Base-by-base conservation (phyloP, 2,113 vertebrate genomes). In the Callocephalon fimbriatum region DNA sequence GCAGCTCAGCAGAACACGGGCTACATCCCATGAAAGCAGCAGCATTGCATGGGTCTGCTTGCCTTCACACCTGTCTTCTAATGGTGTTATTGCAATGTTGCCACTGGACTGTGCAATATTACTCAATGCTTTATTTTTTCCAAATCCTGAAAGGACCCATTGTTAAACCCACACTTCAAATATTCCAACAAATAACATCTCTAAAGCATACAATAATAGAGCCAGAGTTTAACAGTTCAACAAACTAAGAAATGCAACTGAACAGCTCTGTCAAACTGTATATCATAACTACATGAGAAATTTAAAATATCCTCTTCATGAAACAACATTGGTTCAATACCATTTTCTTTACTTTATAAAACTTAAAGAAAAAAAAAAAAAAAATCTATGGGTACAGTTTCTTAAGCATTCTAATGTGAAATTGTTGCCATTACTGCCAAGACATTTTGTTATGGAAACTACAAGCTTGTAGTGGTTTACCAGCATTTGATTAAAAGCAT, bases 381-480 rank as follows among this genome's bases (percentile, higher is more conserved):
- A 22, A 38, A 11, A 78, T 81, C 94, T 67, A 79, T 59, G 68
- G 90, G 83, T 88, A 88, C 54, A 75, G 53, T 95, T 95, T 91
- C 95, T 82, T 88, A 88, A 97, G 65, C 31, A 48, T 38, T 70
- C 50, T 78, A 95, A 83, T 58, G 62, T 44, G 86, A 94, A 89
- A 59, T 26, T 87, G 56, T 21, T 93, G 87, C 26, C 53, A 63
- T 21, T 85, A 35, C 29, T 95, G 62, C 38, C 47, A 91, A 76
- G 71, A 70, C 44, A 72, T 16, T 95, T 91, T 80, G 15, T 37
- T 92, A 86, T 17, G 56, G 91, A 95, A 87, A 72, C 17, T 38
- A 89, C 31, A 85, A 76, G 50, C 26, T 88, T 84, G 72, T 76
- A 79, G 44, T 62, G 47, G 53, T 91, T 93, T 92, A 86, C 61